A percentile compares a stretch with the other conserved stretches of the same genome.
Conservation (phyloP, 1,140 invertebrate genomes). For the Bombyx mandarina region DNA sequence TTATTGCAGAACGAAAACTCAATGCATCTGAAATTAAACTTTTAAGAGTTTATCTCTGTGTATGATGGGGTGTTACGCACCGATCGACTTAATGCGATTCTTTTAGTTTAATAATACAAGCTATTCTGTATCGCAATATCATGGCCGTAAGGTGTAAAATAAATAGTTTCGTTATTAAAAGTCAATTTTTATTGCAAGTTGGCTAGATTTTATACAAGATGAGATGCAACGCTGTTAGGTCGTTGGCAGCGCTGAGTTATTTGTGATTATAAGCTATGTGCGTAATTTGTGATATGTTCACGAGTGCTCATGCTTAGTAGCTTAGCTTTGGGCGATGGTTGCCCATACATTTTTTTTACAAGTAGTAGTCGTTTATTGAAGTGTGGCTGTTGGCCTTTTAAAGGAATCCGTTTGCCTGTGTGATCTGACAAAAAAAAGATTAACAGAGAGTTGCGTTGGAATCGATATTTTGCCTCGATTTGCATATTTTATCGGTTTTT, state of each 20-base stretch:
- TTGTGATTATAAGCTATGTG: not conserved
- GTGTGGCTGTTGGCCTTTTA: no score
- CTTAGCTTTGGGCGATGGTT: no score
- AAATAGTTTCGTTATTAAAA: slow-evolving; percentile 9
- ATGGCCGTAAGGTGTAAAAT: slow-evolving; percentile 13
- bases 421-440: no score
- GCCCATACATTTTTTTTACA: no score
- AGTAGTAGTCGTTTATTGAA: no score
- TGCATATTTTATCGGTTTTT: not conserved
- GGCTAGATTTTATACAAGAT: slow-evolving; percentile 33
- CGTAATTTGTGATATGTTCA: not conserved
- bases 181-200: slow-evolving; percentile 34
- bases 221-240: slow-evolving; percentile 15
- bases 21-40: not conserved
- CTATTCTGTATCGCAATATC: slow-evolving; percentile 13
- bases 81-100: slow-evolving; percentile 27
- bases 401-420: no score
- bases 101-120: slow-evolving; percentile 23
- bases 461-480: not conserved
- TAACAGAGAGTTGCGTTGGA: not conserved
- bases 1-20: no score
- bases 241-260: not conserved
- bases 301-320: no score
- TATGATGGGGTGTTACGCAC: slow-evolving; percentile 41
- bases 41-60: not conserved